Percentiles rank a stretch among this genome's conserved stretches.
These are phyloP conservation scores for Ailurus styani DNA, from an alignment of 2,113 vertebrate species.

Conservation along the genomic window DNA sequence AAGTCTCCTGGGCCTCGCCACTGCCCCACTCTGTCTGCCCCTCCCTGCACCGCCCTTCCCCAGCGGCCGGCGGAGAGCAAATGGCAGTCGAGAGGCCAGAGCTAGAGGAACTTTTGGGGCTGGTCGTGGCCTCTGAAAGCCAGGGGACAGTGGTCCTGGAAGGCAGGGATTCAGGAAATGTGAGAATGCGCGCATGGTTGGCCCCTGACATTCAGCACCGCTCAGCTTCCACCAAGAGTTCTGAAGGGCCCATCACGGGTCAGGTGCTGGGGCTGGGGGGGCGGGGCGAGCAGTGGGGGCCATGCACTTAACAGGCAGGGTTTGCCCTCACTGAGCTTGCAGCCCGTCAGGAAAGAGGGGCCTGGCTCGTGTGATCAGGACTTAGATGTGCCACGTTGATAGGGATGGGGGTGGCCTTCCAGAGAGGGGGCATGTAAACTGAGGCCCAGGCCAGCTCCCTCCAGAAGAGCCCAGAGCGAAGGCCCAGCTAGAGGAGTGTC, in stretches of 20 bases:
- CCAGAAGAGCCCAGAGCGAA: background rate
- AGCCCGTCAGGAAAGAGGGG: fast-evolving
- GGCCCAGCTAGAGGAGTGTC: background rate
- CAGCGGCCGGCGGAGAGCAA: fast-evolving
- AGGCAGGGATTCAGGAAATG: background rate
- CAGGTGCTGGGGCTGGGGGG: background rate
- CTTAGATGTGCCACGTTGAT: fast-evolving
- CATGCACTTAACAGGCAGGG: background rate
- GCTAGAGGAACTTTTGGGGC: background rate
- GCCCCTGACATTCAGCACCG: background rate
- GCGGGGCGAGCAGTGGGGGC: background rate
- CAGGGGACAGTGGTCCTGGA: too few species aligned
- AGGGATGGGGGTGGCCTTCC: too few species aligned
- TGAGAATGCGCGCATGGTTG: background rate
- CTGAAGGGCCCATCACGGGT: background rate
- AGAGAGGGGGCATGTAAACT: background rate
- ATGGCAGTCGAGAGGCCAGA: background rate
- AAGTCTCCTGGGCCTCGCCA: background rate
- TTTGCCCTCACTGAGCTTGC: background rate
- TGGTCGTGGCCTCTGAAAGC: background rate
- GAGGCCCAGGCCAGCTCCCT: fast-evolving
- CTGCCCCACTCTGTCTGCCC: background rate
- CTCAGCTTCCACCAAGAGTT: background rate
- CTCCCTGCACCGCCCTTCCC: background rate
- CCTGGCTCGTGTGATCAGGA: fast-evolving